Evolutionary conservation across 2,113 vertebrate species (phyloP).

Genomic region (Nibea coibor): DNA sequence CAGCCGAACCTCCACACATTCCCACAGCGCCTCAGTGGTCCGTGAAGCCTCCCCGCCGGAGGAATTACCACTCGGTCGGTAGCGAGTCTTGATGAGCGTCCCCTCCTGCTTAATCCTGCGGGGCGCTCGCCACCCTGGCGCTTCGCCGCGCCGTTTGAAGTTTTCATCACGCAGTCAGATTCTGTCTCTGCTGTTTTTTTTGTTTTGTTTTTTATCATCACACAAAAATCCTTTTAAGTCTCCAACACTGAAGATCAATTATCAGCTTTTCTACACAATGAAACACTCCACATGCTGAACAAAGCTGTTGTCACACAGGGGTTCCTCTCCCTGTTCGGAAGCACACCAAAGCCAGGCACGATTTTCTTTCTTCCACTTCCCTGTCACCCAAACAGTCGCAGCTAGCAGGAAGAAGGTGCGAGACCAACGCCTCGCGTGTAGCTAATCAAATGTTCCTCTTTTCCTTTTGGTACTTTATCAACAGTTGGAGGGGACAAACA

Average conservation of each 20-base stretch:
- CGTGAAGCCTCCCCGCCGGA: constrained; percentile 45
- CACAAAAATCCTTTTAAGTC: constrained; percentile 69
- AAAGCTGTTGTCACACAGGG: constrained; percentile 58
- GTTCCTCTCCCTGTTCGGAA: constrained; percentile 19
- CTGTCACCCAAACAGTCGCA: constrained; percentile 47
- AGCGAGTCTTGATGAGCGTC: constrained; percentile 62
- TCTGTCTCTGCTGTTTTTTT: constrained; percentile 22
- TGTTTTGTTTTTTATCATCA: constrained; percentile 38
- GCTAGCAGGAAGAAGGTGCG: constrained; percentile 19
- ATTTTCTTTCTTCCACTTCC: constrained; percentile 48
- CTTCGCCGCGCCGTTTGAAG: constrained; percentile 56
- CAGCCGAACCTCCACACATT: constrained; percentile 20
- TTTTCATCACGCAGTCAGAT: constrained; percentile 44
- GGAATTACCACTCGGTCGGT: constrained; percentile 62
- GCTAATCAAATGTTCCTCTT: constrained; percentile 45
- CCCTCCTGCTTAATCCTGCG: constrained; percentile 62
- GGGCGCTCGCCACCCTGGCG: constrained; percentile 42
- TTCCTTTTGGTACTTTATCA: constrained; percentile 1
- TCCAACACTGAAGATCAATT: constrained; percentile 73
- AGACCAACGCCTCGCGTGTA: constrained; percentile 38
- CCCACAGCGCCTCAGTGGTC: constrained; percentile 25
- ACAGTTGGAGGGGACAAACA: neutral
- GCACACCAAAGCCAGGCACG: constrained; percentile 35
- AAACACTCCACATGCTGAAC: constrained; percentile 64
- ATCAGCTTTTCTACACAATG: constrained; percentile 73